Conservation (phyloP, 2,888 invertebrate species). For the Lordiphosa andalusiaca region DNA sequence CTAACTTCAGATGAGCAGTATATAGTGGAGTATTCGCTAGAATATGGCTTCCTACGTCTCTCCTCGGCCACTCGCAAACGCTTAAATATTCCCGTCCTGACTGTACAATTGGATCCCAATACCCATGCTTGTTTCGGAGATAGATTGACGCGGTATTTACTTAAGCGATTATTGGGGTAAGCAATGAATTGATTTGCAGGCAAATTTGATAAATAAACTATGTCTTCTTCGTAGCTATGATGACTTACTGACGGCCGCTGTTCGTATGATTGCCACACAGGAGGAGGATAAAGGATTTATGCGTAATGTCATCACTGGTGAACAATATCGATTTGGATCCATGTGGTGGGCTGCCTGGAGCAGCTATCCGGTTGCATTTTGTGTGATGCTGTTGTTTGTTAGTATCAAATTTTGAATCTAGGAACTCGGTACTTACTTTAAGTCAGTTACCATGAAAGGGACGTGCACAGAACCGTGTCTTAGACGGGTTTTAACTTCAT, state of each 20-base stretch:
- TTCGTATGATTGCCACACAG: slow-evolving; percentile 96
- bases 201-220: not conserved
- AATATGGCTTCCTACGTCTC: slow-evolving; percentile 96
- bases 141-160: slow-evolving; percentile 91
- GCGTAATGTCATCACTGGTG: slow-evolving; percentile 98
- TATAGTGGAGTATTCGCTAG: slow-evolving; percentile 98
- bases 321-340: slow-evolving; percentile 98
- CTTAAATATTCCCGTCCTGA: slow-evolving; percentile 94
- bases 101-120: slow-evolving; percentile 92
- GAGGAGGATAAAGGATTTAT: slow-evolving; percentile 98
- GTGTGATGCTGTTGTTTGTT: slow-evolving; percentile 99
- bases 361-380: slow-evolving; percentile 96
- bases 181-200: not conserved
- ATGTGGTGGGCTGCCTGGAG: slow-evolving; percentile 98
- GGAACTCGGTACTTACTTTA: too few species aligned
- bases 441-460: too few species aligned
- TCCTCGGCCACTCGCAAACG: slow-evolving; percentile 92
- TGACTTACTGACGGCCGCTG: slow-evolving; percentile 97
- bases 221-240: slow-evolving; percentile 84
- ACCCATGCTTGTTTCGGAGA: slow-evolving; percentile 97
- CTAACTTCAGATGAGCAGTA: slow-evolving; percentile 91
- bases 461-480: too few species aligned
- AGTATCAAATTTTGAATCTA: slow-evolving; percentile 83
- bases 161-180: slow-evolving; percentile 93
- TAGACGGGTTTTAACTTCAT: too few species aligned